These are phyloP conservation scores for Acrocephalus scirpaceus DNA, from an alignment of 2,797 vertebrate genomes.

Conservation along the genomic window DNA sequence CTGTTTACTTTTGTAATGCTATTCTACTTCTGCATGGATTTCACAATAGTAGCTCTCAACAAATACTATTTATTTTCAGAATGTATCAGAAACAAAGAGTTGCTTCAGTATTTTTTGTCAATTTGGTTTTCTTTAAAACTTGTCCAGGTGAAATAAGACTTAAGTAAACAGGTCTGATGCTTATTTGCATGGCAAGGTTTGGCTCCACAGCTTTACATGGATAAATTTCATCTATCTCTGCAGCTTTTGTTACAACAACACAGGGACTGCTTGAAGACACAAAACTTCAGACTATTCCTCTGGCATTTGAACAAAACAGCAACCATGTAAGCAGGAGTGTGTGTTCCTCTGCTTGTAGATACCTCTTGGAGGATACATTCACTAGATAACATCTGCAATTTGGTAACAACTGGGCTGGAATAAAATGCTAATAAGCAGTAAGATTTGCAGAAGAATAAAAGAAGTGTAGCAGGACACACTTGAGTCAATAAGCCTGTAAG, in stretches of 20 bases:
- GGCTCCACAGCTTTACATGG: not conserved
- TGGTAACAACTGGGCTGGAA: not conserved
- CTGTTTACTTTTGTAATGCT: not conserved
- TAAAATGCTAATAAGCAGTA: not conserved
- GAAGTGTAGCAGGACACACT: not conserved
- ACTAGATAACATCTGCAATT: not conserved
- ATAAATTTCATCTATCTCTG: not conserved
- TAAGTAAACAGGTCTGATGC: not conserved
- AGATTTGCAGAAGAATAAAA: not conserved
- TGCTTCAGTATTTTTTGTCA: not conserved
- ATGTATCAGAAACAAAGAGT: not conserved
- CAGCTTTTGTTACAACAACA: not conserved
- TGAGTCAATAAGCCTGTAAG: not conserved
- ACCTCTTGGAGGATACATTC: not conserved
- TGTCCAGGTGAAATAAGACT: not conserved
- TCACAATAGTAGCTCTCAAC: not conserved
- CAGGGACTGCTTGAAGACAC: not conserved
- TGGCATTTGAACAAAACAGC: not conserved
- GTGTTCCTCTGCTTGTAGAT: not conserved
- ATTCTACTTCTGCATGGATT: not conserved
- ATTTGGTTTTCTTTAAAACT: not conserved
- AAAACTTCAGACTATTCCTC: not conserved
- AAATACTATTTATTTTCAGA: not conserved
- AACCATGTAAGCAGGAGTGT: not conserved
- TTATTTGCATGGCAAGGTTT: not conserved